phyloP scores from a whole-genome alignment of 1,140 invertebrate genomes.

The Diachasma alloeum region DNA sequence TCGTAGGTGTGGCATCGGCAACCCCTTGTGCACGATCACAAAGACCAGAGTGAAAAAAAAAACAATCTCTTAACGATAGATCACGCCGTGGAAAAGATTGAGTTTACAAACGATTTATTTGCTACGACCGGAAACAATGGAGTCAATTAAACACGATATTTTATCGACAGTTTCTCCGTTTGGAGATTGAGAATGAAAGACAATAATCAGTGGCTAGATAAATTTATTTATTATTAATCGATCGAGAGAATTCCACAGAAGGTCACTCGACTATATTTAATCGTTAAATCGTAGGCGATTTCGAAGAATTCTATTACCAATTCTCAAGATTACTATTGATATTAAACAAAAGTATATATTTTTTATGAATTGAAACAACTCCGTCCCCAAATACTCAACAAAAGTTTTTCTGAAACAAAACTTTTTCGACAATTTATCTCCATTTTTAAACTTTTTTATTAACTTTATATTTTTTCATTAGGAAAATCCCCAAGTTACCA shows the following conservation, averaged over 20 bases:
- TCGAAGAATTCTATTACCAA: neutral
- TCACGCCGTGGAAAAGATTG: constrained; percentile 7
- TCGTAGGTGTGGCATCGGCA: constrained; percentile 42
- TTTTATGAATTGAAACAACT: too few species aligned
- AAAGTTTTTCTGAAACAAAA: neutral
- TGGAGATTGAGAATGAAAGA: neutral
- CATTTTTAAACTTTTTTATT: neutral
- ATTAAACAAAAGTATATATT: neutral
- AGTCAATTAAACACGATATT: constrained; percentile 14
- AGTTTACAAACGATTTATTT: neutral
- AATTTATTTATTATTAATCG: neutral
- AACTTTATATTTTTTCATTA: neutral
- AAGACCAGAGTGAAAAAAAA: constrained; percentile 6
- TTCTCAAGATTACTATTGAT: constrained; percentile 1
- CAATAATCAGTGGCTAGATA: neutral
- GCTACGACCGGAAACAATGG: constrained; percentile 15
- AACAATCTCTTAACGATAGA: constrained; percentile 15
- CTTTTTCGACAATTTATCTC: neutral
- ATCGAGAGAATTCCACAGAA: neutral
- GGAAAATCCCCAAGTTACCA: constrained; percentile 7
- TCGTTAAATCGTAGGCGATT: neutral
- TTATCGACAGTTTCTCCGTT: neutral
- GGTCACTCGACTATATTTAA: neutral
- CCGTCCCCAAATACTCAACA: neutral
- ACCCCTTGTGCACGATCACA: constrained; percentile 13